A percentile compares a stretch with the other conserved stretches of the same genome.
Evolutionary conservation across 1,140 invertebrate species (phyloP).

Genomic region (Pseudoatta argentina): DNA sequence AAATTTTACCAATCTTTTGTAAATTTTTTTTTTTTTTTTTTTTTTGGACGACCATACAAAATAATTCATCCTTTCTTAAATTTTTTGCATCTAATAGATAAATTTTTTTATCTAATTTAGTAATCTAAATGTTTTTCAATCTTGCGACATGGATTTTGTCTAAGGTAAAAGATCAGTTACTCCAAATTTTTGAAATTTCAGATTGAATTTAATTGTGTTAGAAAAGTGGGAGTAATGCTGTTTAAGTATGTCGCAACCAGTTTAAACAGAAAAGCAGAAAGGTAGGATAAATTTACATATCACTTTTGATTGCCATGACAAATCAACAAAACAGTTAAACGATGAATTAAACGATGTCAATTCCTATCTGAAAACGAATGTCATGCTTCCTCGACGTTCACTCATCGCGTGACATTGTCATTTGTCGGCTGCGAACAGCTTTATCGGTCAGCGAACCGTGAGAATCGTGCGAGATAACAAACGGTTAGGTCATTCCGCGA

Average conservation of each 20-base stretch:
- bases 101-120: background rate
- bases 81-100: background rate
- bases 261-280: background rate
- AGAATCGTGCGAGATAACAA: constrained; percentile 48
- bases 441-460: constrained; percentile 62
- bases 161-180: background rate
- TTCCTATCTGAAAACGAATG: constrained; percentile 34
- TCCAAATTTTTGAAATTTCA: background rate
- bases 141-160: background rate
- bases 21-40: background rate
- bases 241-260: background rate
- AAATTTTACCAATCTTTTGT: too few species aligned
- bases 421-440: background rate
- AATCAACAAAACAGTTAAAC: constrained; percentile 33
- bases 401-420: constrained; percentile 40
- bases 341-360: constrained; percentile 21
- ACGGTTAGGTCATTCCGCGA: constrained; percentile 25
- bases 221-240: background rate
- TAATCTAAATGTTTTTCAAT: background rate
- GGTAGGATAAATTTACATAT: background rate
- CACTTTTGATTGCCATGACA: background rate
- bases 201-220: background rate
- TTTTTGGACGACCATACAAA: background rate
- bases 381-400: constrained; percentile 21
- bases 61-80: background rate